A percentile compares a stretch with the other conserved stretches of the same genome.
phyloP scores from a whole-genome alignment of 2,888 invertebrate species.

The Dryomyza anilis region DNA sequence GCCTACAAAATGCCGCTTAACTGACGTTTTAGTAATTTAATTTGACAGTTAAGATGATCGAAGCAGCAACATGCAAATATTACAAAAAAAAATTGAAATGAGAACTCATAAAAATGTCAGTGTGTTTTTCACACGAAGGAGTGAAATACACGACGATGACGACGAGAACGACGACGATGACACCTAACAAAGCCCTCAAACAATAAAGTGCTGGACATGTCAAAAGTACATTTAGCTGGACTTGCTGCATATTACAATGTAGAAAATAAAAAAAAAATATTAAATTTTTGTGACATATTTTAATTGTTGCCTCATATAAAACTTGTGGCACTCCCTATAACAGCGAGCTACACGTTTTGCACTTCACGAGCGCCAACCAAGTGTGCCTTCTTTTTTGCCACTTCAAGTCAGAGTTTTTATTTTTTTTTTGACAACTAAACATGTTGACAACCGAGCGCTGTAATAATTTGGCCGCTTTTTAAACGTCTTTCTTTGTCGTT shows the following conservation, averaged over 20 bases:
- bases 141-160: background rate
- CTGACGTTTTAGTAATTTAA: constrained; percentile 39
- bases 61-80: constrained; percentile 27
- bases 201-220: too few species aligned
- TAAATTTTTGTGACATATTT: background rate
- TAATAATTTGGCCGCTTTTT: constrained; percentile 10
- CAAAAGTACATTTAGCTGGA: background rate
- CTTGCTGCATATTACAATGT: background rate
- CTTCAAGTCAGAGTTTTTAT: too few species aligned
- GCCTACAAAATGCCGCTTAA: background rate
- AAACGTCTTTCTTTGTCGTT: too few species aligned
- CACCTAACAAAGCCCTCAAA: too few species aligned
- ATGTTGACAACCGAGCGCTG: constrained; percentile 5
- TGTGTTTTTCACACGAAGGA: background rate
- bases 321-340: too few species aligned
- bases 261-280: background rate
- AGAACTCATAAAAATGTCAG: background rate
- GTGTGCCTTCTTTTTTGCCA: too few species aligned
- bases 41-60: constrained; percentile 37
- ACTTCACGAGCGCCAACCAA: too few species aligned
- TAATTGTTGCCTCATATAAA: too few species aligned
- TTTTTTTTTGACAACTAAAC: background rate
- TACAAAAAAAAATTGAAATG: too few species aligned
- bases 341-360: too few species aligned
- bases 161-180: background rate